Percentiles rank a stretch among this genome's conserved stretches.
Evolutionary conservation across 2,797 vertebrate species (phyloP).

Genomic region (Phalloptychus januarius): DNA sequence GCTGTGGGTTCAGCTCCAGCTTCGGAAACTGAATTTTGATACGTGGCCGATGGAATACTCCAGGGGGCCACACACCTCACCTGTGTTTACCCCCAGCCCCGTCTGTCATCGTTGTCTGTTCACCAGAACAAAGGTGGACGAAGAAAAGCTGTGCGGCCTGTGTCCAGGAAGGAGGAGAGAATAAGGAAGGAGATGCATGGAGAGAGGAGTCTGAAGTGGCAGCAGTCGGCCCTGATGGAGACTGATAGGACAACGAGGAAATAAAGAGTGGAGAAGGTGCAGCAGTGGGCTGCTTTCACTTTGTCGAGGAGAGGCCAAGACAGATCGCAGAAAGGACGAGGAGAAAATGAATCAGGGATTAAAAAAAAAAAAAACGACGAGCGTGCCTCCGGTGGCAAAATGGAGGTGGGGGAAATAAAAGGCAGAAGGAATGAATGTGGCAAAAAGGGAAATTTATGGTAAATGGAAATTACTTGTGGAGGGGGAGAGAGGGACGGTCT

Average conservation of each 20-base stretch:
- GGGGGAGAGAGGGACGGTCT: neutral
- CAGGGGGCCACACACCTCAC: constrained; percentile 17
- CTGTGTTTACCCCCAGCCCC: constrained; percentile 7
- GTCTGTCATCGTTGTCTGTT: constrained; percentile 46
- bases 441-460: constrained; percentile 60
- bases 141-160: constrained; percentile 41
- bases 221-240: constrained; percentile 78
- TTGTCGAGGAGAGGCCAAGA: constrained; percentile 59
- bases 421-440: constrained; percentile 2
- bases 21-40: constrained; percentile 1
- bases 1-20: neutral
- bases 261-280: constrained; percentile 66
- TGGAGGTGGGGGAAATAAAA: constrained; percentile 39
- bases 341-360: constrained; percentile 66
- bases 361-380: constrained; percentile 52
- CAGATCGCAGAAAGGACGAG: constrained; percentile 48
- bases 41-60: constrained; percentile 31
- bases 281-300: constrained; percentile 46
- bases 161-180: constrained; percentile 45
- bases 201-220: constrained; percentile 75
- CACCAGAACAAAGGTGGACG: constrained; percentile 57
- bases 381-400: constrained; percentile 52
- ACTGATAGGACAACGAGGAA: constrained; percentile 77
- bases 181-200: constrained; percentile 76
- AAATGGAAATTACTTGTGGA: constrained; percentile 56